Evolutionary conservation across 2,888 invertebrate species (phyloP), one percentile per base, ranked within the genome.

Genomic region (Luperina nickerlii): DNA sequence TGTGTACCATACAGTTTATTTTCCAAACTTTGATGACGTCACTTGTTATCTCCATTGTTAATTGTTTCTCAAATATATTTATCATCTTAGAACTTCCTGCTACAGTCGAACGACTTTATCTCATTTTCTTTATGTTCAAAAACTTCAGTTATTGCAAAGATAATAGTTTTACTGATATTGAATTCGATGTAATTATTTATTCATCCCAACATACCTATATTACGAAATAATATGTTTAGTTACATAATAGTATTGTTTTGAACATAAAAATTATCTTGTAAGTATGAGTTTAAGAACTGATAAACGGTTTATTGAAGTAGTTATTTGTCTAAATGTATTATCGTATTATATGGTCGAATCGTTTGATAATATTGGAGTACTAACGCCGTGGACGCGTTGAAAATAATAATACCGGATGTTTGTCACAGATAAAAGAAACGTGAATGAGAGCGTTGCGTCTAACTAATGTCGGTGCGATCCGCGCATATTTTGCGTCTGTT

Each of bases 331-430:
- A 91, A 94, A 88, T 85, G 93, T 90, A 92, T 92, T 92, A 93
- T 93, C 91, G 88, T 88, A 90, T 91, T 93, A 92, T 93, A 91
- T 91, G 92, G 90, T 90, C 87, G 89, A 92, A 92, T 92, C 91
- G 92, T 92, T 91, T 92, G 92, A 94, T 94, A 93, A 92, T 89
- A 90, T 89, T 90, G 84, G 90, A 91, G 91, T 91, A 92, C 88
- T 90, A 90, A 91, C 90, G 86, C 87, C 88, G 91, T 90, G 91
- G 90, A 91, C 89, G 90, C 90, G 90, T 92, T 93, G 90, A 92
- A 94, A 93, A 93, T 93, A 93, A 93, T 93, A 93, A 94, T 94
- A 92, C 95, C 96, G 96, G 95, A 95, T 96, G 95, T 95, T 94
- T 94, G 93, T 92, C 92, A 92, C 92, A 94, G 95, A 96, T 96